Base-by-base conservation (phyloP, 2,888 invertebrate genomes). In the Oxyteleia sp. region DNA sequence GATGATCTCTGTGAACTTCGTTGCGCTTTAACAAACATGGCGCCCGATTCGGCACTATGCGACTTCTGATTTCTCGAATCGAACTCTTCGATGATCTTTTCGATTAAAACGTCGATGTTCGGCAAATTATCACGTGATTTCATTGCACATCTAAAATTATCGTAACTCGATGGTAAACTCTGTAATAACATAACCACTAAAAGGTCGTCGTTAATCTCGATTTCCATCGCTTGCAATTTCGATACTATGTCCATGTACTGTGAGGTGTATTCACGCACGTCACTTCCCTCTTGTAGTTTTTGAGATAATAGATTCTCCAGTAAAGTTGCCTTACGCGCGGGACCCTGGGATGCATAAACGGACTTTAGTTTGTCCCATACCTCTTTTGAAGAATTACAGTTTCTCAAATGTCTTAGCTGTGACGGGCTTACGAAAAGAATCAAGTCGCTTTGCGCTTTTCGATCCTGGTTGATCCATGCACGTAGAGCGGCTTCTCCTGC, bases 211-310 rank as follows among this genome's bases (percentile, higher is more conserved):
- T 59, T 43, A 0, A 85, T 76, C 0, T 55, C 76, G 0, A 80
- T 55, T 1, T 86, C 88, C 85, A 91, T 91, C 87, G 26, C 43
- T 1, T 10, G 41, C 2, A 45, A 8, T 45, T 45, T 45, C 4
- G 5, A 16, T 0, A 45, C 43, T 1, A 7, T 15, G 2, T 45
- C 43, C 18, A 45, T 45, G 16, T 16, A 45, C 1, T 10, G 43
- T 0, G 85, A 85, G 3, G 92, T n/a, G n/a, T 38, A 38, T 2
- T 38, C 38, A 2, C 13, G 11, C 2, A 38, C n/a, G 4, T 13
- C 11, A 16, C 11, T 5, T 5, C 11, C 16, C 11, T 45, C 43
- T 5, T 16, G 43, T 8, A 45, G 16, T 16, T 45, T 45, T 16
- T 45, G 10, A 5, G 10, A 45, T 16, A 45, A 8, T 7, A 45